Base-by-base conservation (phyloP, 1,140 invertebrate genomes). In the Acromyrmex charruanus region DNA sequence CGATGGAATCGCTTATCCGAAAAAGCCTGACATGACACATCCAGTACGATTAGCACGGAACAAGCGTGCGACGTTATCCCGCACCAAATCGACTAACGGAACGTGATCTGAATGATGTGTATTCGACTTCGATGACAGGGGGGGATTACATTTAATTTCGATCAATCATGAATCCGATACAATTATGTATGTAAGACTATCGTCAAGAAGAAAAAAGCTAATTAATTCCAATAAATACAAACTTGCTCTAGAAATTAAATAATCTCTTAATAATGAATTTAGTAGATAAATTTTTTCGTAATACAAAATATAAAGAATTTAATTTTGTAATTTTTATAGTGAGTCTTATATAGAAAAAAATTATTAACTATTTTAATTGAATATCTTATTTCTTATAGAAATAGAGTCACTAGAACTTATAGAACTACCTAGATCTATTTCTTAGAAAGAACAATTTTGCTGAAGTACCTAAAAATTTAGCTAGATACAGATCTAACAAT, bases 1-100 rank as follows among this genome's bases (percentile, higher is more conserved):
- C 82, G 82, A 79, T 80, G 59, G 63, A 85, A 77, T 85, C 84
- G 84, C 63, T 85, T 79, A 80, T 79, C 53, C 84, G 75, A 77
- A 85, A 65, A 85, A 77, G 25, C 3, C 74, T 68, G 84, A 85
- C 72, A 85, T 49, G 84, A 85, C 84, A 79, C 61, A 85, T 80
- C 74, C 74, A 85, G 49, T 28, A 44, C 31, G 84, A 85, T 80
- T 85, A 85, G 61, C 69, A 28, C 21, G 12, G 18, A 61, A 84
- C 55, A 51, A 85, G 59, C 74, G 59, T 74, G 61, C 21, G 55
- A 74, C 55, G 51, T 85, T 85, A 85, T 85, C 35, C 49, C 49
- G 25, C 31, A 49, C 7, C 21, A 79, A 31, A 66, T 77, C 82
- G 39, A 25, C 18, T 86, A 86, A 81, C 77, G 75, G 85, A 69